phyloP scores from a whole-genome alignment of 2,797 vertebrate species.

The Sebastes goodei region DNA sequence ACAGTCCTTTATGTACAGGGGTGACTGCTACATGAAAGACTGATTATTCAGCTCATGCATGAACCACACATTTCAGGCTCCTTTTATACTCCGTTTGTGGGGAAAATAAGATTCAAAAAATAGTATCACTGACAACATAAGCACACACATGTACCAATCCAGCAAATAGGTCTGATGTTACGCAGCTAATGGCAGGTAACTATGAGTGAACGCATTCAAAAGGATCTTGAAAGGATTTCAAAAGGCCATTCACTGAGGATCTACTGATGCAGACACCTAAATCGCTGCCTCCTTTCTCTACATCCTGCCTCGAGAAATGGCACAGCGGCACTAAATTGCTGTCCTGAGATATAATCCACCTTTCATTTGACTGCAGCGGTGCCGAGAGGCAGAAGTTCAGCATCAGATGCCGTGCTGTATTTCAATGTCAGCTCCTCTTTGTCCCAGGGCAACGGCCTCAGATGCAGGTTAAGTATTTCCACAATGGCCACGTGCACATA shows the following conservation, averaged over 20 bases:
- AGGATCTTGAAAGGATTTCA: constrained; percentile 17
- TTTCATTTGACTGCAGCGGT: constrained; percentile 27
- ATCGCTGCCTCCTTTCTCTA: constrained; percentile 8
- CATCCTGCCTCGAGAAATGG: constrained; percentile 35
- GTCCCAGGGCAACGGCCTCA: neutral
- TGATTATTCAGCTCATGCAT: neutral
- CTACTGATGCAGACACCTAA: constrained; percentile 29
- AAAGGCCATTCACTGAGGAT: constrained; percentile 30
- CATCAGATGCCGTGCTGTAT: neutral
- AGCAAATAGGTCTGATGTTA: neutral
- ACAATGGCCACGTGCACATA: neutral
- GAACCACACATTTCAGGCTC: neutral
- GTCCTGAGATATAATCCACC: constrained; percentile 38
- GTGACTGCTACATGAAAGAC: neutral
- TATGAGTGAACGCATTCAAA: constrained; percentile 21
- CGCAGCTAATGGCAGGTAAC: neutral
- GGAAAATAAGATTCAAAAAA: neutral
- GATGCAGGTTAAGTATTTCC: neutral
- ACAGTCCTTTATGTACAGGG: neutral
- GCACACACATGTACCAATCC: neutral
- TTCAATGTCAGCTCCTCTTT: constrained; percentile 16
- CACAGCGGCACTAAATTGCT: constrained; percentile 9
- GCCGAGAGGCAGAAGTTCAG: constrained; percentile 19
- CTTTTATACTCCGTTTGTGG: neutral
- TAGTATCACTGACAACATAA: neutral